These are phyloP conservation scores for Tachina fera DNA, from an alignment of 2,888 invertebrate species.

Conservation along the genomic window DNA sequence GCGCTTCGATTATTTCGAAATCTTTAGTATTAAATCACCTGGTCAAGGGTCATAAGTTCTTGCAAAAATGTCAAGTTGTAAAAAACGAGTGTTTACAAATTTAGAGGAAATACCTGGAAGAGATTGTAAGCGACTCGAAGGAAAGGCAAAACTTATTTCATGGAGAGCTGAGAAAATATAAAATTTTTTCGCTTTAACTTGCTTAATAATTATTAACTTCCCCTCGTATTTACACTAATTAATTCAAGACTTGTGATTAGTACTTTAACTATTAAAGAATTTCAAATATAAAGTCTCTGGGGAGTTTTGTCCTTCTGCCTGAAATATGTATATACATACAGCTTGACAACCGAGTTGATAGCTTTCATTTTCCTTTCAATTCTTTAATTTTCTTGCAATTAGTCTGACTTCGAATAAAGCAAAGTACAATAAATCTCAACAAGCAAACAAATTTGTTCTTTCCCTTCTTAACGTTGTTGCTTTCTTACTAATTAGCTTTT, in stretches of 20 bases:
- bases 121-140: no score
- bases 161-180: background rate
- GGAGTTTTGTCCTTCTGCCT: background rate
- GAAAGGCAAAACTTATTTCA: background rate
- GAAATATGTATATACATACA: background rate
- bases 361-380: background rate
- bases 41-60: no score
- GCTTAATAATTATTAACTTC: background rate
- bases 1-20: no score
- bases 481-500: conserved; percentile 45
- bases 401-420: conserved; percentile 14
- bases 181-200: background rate
- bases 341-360: background rate
- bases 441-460: conserved; percentile 23
- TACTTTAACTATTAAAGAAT: background rate
- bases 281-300: background rate
- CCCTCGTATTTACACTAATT: background rate
- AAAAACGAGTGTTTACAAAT: no score
- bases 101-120: no score
- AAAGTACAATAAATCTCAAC: conserved; percentile 27
- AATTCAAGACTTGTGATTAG: background rate
- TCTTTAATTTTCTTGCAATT: conserved; percentile 33
- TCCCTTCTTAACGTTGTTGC: conserved; percentile 14
- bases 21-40: no score
- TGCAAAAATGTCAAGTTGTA: no score